Evolutionary conservation across 2,888 invertebrate genomes (phyloP), one percentile per base, ranked within the genome.

Genomic region (Athalia cordata): DNA sequence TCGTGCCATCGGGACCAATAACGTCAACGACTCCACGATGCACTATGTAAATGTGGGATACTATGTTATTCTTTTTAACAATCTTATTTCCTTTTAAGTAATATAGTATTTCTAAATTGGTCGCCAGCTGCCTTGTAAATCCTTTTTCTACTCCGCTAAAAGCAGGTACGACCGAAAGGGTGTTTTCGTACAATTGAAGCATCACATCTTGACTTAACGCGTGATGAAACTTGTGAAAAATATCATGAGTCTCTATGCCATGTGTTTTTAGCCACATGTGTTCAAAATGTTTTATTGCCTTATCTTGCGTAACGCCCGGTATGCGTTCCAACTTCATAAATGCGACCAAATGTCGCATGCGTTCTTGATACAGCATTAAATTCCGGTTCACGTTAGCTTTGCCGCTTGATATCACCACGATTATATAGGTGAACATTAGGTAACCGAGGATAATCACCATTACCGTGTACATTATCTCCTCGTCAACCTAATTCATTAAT

Each of bases 231-330:
- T 83, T 81, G 45, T 81, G 74, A 43, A 85, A 81, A 62, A 85
- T 82, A 5, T 74, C 79, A 29, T 78, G 78, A 5, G 83, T 70
- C 50, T 80, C 79, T 66, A 83, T 81, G 11, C 85, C 85, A 66
- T 85, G 85, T 45, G 84, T 84, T 15, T 84, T 77, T 45, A 82
- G 81, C 83, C 84, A 85, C 5, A 84, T 81, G 59, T 85, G 82
- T 65, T 85, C 84, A 77, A 85, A 85, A 65, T 85, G 83, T 67
- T 84, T 78, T 50, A 85, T 82, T 8, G 81, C 81, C 66, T 79
- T 81, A 7, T 78, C 80, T 78, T 84, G 83, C 7, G 84, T 70
- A 4, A 75, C 77, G 55, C 79, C 81, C 5, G 80, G 77, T 61
- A 85, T 79, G 52, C 79, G 77, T 65, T 84, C 81, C 43, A 70